These are phyloP conservation scores for Emys orbicularis DNA, from an alignment of 2,797 vertebrate species.

Conservation along the genomic window DNA sequence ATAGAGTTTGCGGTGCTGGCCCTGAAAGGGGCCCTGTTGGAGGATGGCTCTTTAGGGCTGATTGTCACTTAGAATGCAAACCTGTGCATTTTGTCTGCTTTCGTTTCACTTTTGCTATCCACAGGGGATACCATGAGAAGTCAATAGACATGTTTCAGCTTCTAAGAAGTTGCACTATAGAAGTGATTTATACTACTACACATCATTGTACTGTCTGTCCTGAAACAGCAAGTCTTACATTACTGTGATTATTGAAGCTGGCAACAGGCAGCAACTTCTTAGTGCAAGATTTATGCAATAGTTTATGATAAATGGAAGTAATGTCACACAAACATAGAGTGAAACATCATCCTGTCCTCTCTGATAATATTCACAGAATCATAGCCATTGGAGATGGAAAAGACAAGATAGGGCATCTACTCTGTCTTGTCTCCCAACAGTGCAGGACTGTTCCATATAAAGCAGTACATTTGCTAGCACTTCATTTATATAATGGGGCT, in stretches of 20 bases:
- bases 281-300: neutral
- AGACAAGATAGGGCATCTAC: neutral
- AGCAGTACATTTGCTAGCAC: accelerated
- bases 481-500: neutral
- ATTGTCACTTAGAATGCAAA: neutral
- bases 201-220: neutral
- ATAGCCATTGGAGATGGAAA: neutral
- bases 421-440: neutral
- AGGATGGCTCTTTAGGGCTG: neutral
- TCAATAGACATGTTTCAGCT: neutral
- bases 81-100: neutral
- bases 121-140: neutral
- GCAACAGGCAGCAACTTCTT: neutral
- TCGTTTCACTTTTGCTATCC: neutral
- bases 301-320: neutral
- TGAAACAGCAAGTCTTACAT: neutral
- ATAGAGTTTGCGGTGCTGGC: neutral
- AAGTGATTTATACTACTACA: neutral
- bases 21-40: neutral
- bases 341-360: neutral
- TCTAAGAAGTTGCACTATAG: neutral
- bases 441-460: neutral
- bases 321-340: neutral
- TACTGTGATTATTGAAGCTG: neutral
- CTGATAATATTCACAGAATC: neutral